Conservation (phyloP, 1,140 invertebrate species). For the Nasonia giraulti region DNA sequence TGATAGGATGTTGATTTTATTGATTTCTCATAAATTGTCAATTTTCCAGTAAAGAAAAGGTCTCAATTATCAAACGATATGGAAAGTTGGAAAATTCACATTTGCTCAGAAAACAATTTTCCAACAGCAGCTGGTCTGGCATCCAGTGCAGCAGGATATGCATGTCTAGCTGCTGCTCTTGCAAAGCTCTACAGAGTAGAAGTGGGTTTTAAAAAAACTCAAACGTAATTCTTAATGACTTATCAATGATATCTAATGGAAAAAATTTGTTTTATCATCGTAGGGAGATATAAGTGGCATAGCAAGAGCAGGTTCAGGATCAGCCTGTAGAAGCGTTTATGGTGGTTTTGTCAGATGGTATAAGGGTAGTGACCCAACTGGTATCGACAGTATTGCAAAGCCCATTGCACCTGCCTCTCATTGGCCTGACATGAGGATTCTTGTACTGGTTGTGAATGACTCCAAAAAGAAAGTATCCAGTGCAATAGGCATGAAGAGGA, state of each 20-base stretch:
- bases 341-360: slow-evolving; percentile 96
- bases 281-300: slow-evolving; percentile 87
- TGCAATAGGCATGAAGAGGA: slow-evolving; percentile 85
- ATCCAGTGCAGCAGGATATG: slow-evolving; percentile 98
- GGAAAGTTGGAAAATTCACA: slow-evolving; percentile 84
- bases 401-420: slow-evolving; percentile 84
- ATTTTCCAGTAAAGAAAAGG: slow-evolving; percentile 70
- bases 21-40: background rate
- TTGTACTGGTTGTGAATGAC: slow-evolving; percentile 94
- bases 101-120: slow-evolving; percentile 98
- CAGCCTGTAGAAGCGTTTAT: slow-evolving; percentile 95
- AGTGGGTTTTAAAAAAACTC: slow-evolving; percentile 55
- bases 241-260: background rate
- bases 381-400: slow-evolving; percentile 88
- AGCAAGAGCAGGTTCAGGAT: slow-evolving; percentile 93
- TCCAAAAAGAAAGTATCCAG: slow-evolving; percentile 90
- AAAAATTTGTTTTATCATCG: background rate
- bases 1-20: background rate
- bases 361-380: slow-evolving; percentile 80
- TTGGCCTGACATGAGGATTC: slow-evolving; percentile 93
- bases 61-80: slow-evolving; percentile 67
- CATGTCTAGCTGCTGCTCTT: slow-evolving; percentile 86
- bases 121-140: slow-evolving; percentile 98
- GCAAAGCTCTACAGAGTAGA: slow-evolving; percentile 83
- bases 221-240: background rate